Base-by-base conservation (phyloP, 1,140 invertebrate genomes). In the Diabrotica virgifera region DNA sequence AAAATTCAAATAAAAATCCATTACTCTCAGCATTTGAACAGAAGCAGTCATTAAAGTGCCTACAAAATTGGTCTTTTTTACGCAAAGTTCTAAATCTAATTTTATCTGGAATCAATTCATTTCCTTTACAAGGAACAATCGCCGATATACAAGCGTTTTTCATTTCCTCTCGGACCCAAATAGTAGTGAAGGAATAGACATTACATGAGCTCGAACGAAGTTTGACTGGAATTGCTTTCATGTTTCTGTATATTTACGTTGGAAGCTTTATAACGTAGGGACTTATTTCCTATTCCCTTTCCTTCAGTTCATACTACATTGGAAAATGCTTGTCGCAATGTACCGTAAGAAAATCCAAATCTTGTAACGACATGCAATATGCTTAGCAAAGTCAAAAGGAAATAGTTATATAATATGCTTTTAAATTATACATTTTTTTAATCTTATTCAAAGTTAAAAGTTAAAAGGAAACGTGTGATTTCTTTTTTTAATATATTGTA, bases 201-300 rank as follows among this genome's bases (percentile, higher is more conserved):
- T 55, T 55, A 55, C 24, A 55, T 55, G 24, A 55, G 40, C 53
- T 10, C 53, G 53, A 24, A 36, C 10, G 13, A 13, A 36, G 13
- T 55, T 36, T 36, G 35, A 55, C 53, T 55, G 13, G 35, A 55
- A 55, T 24, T 55, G 53, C 53, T 55, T 55, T 55, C 53, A 55
- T 55, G 53, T 24, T 14, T 36, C 53, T 55, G 12, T 14, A 24
- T 55, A 55, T 55, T 55, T 55, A 55, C 13, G 53, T 55, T 55
- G 35, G 40, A 14, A 14, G 53, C 35, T 55, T 55, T 55, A 55
- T 35, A 55, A 35, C 13, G 24, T 55, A 46, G 53, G 13, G 53
- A 24, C 53, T 55, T 13, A 55, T 55, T 55, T 55, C 24, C 53
- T 55, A 55, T 55, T 55, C 53, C 53, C 53, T 55, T 55, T 36